phyloP scores from a whole-genome alignment of 2,797 vertebrate genomes.

The Ispidina lecontei region DNA sequence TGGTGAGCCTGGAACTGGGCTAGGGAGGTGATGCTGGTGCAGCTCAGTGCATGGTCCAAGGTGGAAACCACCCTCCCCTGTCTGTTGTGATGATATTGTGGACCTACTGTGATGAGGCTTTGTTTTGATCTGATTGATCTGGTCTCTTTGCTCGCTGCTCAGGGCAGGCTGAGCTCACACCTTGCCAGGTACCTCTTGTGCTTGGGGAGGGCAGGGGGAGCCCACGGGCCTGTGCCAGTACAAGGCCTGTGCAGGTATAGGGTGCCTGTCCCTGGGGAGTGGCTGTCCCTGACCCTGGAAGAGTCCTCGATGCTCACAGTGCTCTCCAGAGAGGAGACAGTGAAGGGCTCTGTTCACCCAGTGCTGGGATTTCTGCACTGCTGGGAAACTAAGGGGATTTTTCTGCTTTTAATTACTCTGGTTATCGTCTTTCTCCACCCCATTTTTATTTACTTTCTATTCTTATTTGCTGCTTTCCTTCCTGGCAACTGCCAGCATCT shows the following conservation, averaged over 20 bases:
- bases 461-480: not conserved
- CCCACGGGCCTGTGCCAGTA: not conserved
- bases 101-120: fast-evolving
- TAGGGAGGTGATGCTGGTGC: not conserved
- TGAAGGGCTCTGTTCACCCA: not conserved
- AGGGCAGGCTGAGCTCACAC: not conserved
- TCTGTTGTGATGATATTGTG: fast-evolving
- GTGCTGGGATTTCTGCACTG: not conserved
- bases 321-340: fast-evolving
- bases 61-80: fast-evolving
- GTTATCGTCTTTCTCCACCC: not conserved
- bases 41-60: fast-evolving
- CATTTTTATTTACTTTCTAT: not conserved
- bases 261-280: not conserved
- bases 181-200: not conserved
- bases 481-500: not conserved
- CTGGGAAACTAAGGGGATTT: not conserved
- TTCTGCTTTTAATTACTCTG: not conserved
- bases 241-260: too few relatives aligned
- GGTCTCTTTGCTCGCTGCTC: not conserved
- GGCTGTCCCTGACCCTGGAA: not conserved
- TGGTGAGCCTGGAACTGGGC: not conserved
- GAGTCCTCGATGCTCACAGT: fast-evolving
- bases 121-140: fast-evolving
- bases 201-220: not conserved